Evolutionary conservation across 2,888 invertebrate species (phyloP).

Genomic region (Ctena decussata): DNA sequence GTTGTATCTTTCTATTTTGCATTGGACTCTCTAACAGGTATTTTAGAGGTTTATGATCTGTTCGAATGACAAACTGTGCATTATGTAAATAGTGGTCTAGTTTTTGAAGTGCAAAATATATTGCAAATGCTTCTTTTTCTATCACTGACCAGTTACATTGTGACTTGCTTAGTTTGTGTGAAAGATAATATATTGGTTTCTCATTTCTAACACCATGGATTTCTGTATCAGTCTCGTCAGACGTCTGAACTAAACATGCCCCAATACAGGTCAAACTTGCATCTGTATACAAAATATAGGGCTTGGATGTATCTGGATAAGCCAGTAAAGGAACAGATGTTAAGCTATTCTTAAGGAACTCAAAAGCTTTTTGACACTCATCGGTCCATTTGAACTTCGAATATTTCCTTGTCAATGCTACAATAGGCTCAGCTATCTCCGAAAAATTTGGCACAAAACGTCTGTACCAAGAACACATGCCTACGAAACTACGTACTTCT

Average conservation of each 20-base stretch:
- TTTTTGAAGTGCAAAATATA: not conserved
- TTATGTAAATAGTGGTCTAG: not conserved
- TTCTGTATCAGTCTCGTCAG: too few relatives aligned
- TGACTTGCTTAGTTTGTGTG: too few relatives aligned
- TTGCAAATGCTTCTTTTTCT: too few relatives aligned
- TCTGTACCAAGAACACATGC: constrained; percentile 42
- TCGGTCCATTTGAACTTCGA: constrained; percentile 40
- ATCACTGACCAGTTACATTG: too few relatives aligned
- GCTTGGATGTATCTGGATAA: not conserved
- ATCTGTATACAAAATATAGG: too few relatives aligned
- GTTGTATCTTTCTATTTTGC: not conserved
- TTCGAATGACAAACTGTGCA: not conserved
- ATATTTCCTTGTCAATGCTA: constrained; percentile 40
- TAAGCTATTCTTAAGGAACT: constrained; percentile 12
- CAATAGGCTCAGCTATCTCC: constrained; percentile 43
- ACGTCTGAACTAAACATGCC: too few relatives aligned
- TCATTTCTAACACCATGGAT: too few relatives aligned
- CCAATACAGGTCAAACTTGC: too few relatives aligned
- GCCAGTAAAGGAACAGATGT: not conserved
- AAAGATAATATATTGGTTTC: too few relatives aligned
- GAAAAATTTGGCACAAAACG: too few relatives aligned
- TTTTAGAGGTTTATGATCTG: not conserved
- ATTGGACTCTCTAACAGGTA: not conserved
- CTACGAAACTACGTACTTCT: constrained; percentile 39
- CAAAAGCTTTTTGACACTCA: constrained; percentile 19